phyloP scores from a whole-genome alignment of 2,113 vertebrate genomes.

The Oreochromis tanganicae region DNA sequence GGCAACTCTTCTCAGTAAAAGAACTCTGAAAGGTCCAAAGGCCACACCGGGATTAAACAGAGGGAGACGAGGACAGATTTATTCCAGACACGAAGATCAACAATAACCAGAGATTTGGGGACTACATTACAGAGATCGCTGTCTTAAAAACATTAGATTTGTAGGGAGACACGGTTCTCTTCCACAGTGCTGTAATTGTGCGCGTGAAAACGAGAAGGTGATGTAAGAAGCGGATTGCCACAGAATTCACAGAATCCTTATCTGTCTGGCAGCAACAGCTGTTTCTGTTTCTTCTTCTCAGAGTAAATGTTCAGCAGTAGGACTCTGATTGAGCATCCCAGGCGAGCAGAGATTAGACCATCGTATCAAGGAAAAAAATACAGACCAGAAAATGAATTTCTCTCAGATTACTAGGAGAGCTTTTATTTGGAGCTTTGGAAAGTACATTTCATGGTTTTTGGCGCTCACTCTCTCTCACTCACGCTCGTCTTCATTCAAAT shows the following conservation, averaged over 20 bases:
- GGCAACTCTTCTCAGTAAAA: not conserved
- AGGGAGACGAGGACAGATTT: not conserved
- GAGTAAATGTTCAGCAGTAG: not conserved
- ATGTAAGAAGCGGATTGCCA: conserved; percentile 35
- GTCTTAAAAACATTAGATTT: not conserved
- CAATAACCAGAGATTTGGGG: not conserved
- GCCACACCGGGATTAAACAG: not conserved
- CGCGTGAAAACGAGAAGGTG: conserved; percentile 5
- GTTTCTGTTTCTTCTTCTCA: not conserved
- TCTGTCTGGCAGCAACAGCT: not conserved
- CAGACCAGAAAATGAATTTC: conserved; percentile 46
- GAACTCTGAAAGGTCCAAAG: not conserved
- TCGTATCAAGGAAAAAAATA: not conserved
- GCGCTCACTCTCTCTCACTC: conserved; percentile 25
- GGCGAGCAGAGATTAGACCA: conserved; percentile 15
- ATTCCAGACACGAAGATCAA: not conserved
- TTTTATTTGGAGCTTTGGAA: conserved; percentile 66
- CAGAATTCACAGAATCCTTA: conserved; percentile 8
- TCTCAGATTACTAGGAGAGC: conserved; percentile 52
- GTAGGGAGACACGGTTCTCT: not conserved
- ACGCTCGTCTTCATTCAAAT: not conserved
- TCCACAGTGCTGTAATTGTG: not conserved
- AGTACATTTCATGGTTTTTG: conserved; percentile 55
- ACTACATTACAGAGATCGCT: not conserved
- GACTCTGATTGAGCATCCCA: conserved; percentile 32